Evolutionary conservation across 1,140 invertebrate species (phyloP).

Genomic region (Achroia grisella): DNA sequence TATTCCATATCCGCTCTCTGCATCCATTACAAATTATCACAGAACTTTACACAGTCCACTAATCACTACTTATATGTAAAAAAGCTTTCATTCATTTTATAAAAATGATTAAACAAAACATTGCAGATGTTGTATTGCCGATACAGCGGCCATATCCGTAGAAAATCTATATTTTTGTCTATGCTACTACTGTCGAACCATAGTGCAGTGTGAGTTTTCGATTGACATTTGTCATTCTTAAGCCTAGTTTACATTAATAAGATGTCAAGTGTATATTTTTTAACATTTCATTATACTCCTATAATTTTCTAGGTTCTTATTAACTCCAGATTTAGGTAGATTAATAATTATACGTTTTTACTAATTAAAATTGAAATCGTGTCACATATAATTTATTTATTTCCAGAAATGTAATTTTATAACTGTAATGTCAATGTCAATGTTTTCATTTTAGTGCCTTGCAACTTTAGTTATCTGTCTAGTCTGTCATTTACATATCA

Average conservation of each 20-base stretch:
- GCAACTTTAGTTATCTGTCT: constrained; percentile 7
- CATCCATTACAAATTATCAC: constrained; percentile 75
- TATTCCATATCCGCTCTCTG: constrained; percentile 74
- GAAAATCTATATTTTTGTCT: constrained; percentile 72
- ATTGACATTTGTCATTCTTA: constrained; percentile 37
- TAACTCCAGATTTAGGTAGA: no score
- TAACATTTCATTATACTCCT: no score
- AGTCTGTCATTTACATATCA: constrained; percentile 17
- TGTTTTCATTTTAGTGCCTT: not conserved
- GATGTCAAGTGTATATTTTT: no score
- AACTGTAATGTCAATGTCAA: not conserved
- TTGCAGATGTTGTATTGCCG: constrained; percentile 70
- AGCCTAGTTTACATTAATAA: constrained; percentile 2
- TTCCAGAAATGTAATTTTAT: no score
- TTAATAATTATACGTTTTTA: no score
- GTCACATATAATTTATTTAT: no score
- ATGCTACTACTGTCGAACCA: constrained; percentile 34
- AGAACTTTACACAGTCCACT: constrained; percentile 63
- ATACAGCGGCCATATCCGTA: constrained; percentile 71
- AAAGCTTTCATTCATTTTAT: constrained; percentile 71
- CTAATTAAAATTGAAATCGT: no score
- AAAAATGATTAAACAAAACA: constrained; percentile 72
- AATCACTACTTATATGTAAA: constrained; percentile 66
- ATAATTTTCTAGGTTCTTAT: no score
- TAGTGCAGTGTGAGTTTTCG: constrained; percentile 23